Conservation (phyloP, 2,113 vertebrate genomes). For the Rafetus swinhoei region DNA sequence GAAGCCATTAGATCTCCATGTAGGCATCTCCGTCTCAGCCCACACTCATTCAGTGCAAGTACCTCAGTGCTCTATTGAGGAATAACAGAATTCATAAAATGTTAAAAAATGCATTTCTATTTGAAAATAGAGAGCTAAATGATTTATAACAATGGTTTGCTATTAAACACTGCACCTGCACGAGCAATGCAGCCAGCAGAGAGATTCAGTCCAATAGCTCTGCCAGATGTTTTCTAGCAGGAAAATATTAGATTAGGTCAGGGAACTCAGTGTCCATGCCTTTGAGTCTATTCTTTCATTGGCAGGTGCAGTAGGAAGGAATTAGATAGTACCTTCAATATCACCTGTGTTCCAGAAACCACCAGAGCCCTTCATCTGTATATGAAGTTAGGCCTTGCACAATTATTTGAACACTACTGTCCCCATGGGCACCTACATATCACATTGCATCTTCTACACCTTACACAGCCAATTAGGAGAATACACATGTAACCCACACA, state of each 20-base stretch:
- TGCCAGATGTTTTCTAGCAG: neutral
- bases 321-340: neutral
- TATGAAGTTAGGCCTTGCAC: neutral
- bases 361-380: neutral
- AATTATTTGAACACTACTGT: neutral
- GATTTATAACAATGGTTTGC: neutral
- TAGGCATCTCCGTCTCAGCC: neutral
- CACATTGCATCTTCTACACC: fast-evolving
- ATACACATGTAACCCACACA: too few species aligned
- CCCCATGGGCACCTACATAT: neutral
- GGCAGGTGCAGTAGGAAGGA: neutral
- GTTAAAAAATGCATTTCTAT: neutral
- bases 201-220: neutral
- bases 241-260: neutral
- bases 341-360: neutral
- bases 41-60: neutral
- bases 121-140: neutral
- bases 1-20: too few species aligned
- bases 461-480: neutral
- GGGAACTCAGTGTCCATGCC: neutral
- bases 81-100: neutral
- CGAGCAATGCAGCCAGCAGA: neutral
- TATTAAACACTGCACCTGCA: neutral
- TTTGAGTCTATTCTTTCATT: neutral
- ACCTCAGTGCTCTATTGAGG: neutral